A percentile compares a stretch with the other conserved stretches of the same genome.
Conservation (phyloP, 2,113 vertebrate genomes). For the Cyprinodon brontotheroides region DNA sequence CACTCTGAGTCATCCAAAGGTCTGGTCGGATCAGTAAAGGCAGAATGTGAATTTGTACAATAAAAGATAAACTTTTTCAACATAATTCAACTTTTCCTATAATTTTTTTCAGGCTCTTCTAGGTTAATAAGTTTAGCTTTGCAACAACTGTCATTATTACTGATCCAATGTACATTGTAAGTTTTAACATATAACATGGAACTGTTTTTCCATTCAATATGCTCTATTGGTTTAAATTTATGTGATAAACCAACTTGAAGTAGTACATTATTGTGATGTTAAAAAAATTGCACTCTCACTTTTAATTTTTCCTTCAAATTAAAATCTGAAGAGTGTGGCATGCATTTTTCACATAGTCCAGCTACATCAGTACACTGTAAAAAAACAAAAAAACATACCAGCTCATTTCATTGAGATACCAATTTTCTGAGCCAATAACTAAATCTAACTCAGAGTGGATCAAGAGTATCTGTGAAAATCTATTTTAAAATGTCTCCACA, state of each 20-base stretch:
- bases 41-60: not conserved
- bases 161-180: not conserved
- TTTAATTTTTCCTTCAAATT: not conserved
- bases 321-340: not conserved
- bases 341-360: not conserved
- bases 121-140: not conserved
- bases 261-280: no score
- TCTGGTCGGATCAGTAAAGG: slow-evolving; percentile 23
- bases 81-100: not conserved
- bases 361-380: no score
- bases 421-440: no score
- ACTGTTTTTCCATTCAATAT: no score
- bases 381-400: no score
- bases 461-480: no score
- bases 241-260: no score
- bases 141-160: no score
- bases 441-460: no score
- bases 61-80: not conserved
- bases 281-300: not conserved
- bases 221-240: no score
- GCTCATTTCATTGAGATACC: no score
- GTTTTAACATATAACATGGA: not conserved
- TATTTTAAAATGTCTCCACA: no score
- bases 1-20: slow-evolving; percentile 21
- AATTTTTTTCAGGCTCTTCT: not conserved